Evolutionary conservation across 2,113 vertebrate genomes (phyloP).

Genomic region (Caranx melampygus): DNA sequence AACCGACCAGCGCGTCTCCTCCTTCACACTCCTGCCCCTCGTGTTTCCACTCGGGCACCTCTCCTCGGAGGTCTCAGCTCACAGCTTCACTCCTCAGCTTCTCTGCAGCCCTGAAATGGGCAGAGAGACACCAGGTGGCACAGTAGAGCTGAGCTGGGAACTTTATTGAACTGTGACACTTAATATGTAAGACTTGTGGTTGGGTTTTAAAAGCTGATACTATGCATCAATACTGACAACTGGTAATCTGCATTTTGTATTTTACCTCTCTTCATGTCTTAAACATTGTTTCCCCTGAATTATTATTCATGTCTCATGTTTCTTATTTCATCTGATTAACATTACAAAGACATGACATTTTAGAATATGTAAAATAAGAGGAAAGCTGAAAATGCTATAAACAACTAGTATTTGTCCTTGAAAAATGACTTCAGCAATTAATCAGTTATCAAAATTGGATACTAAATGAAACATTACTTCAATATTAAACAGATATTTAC

Average conservation of each 20-base stretch:
- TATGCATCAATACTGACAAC: background rate
- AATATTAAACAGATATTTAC: too few relatives aligned
- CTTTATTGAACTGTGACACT: slow-evolving; percentile 19
- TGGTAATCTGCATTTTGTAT: background rate
- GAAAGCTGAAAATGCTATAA: too few relatives aligned
- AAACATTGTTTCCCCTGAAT: background rate
- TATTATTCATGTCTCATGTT: background rate
- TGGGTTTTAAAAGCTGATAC: background rate
- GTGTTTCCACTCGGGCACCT: slow-evolving; percentile 5
- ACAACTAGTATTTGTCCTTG: too few relatives aligned
- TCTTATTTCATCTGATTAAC: too few relatives aligned
- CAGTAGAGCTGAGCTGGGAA: slow-evolving; percentile 52
- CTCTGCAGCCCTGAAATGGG: slow-evolving; percentile 20
- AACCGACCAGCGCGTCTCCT: background rate
- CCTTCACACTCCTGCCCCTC: slow-evolving; percentile 2
- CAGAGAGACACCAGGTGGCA: slow-evolving; percentile 68
- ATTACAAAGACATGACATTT: too few relatives aligned
- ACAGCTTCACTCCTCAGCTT: background rate
- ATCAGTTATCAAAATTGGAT: too few relatives aligned
- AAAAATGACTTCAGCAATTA: too few relatives aligned
- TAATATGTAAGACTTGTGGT: background rate
- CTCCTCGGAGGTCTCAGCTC: background rate
- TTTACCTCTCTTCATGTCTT: background rate
- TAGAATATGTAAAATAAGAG: too few relatives aligned
- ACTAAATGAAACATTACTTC: too few relatives aligned